Percentiles rank a stretch among this genome's conserved stretches.
phyloP scores from a whole-genome alignment of 2,888 invertebrate species.

The Dione vanillae region DNA sequence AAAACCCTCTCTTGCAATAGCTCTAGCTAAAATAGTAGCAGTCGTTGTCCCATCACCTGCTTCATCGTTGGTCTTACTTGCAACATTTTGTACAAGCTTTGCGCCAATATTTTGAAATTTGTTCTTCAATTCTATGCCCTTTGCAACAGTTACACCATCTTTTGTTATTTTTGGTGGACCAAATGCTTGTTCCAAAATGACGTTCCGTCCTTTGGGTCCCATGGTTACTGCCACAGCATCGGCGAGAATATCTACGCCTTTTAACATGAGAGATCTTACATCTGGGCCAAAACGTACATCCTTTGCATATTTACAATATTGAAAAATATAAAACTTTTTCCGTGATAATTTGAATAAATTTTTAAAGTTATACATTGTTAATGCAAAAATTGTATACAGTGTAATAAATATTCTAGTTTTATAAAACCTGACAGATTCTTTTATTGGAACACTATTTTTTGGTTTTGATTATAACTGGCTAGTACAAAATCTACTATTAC shows the following conservation, averaged over 20 bases:
- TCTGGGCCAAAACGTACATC: constrained; percentile 98
- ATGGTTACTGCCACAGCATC: constrained; percentile 99
- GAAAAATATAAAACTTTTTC: constrained; percentile 26
- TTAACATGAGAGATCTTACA: constrained; percentile 96
- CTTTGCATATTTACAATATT: constrained; percentile 88
- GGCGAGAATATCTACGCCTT: constrained; percentile 98
- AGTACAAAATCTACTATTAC: neutral
- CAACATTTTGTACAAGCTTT: constrained; percentile 98
- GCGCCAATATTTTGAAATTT: constrained; percentile 99
- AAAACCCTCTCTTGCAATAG: constrained; percentile 99
- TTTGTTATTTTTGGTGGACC: constrained; percentile 99
- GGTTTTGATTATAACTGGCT: neutral
- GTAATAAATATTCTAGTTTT: neutral
- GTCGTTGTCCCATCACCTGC: constrained; percentile 99
- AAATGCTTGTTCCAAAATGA: constrained; percentile 98
- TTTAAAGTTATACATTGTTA: constrained; percentile 57
- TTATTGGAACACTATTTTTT: neutral
- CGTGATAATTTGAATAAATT: constrained; percentile 40
- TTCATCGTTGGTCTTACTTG: constrained; percentile 99
- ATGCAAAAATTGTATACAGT: neutral
- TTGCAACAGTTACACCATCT: constrained; percentile 99
- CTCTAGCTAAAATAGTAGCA: constrained; percentile 97
- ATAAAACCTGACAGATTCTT: constrained; percentile 11
- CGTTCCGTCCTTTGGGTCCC: constrained; percentile 99
- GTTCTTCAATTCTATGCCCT: constrained; percentile 97